Conservation (phyloP, 1,140 invertebrate genomes). For the Colletes gigas region DNA sequence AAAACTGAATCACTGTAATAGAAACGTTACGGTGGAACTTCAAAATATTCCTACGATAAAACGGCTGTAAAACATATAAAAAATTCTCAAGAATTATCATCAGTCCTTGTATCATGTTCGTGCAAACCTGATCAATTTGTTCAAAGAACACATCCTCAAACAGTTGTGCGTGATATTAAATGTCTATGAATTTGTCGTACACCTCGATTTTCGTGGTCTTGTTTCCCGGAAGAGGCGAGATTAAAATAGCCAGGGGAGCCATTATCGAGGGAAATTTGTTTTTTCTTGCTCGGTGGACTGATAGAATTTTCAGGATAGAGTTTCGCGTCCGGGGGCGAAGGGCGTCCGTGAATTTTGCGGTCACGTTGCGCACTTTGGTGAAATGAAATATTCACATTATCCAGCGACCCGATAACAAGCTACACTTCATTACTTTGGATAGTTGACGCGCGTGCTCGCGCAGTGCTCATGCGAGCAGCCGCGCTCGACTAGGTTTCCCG, state of each 20-base stretch:
- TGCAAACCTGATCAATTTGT: no score
- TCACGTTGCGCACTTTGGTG: slow-evolving; percentile 36
- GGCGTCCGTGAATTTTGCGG: not conserved
- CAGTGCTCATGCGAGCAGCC: no score
- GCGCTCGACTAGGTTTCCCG: slow-evolving; percentile 11
- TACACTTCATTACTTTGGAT: slow-evolving; percentile 64
- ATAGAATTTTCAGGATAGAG: slow-evolving; percentile 57
- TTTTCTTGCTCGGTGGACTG: slow-evolving; percentile 43
- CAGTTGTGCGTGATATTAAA: no score
- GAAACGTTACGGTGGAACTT: no score
- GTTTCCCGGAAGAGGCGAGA: slow-evolving; percentile 25
- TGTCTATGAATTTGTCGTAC: no score
- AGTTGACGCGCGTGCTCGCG: slow-evolving; percentile 8
- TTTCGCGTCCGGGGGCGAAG: slow-evolving; percentile 34
- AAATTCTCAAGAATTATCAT: no score
- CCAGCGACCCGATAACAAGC: slow-evolving; percentile 43
- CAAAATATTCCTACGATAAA: not conserved
- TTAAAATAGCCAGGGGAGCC: slow-evolving; percentile 31
- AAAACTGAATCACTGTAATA: no score
- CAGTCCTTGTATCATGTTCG: no score
- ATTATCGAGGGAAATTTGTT: slow-evolving; percentile 58
- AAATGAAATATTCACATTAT: slow-evolving; percentile 69
- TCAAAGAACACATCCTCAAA: no score
- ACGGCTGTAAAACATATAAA: no score
- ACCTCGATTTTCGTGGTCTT: not conserved